Base-by-base conservation (phyloP, 2,888 invertebrate genomes). In the Epistrophe eligans region DNA sequence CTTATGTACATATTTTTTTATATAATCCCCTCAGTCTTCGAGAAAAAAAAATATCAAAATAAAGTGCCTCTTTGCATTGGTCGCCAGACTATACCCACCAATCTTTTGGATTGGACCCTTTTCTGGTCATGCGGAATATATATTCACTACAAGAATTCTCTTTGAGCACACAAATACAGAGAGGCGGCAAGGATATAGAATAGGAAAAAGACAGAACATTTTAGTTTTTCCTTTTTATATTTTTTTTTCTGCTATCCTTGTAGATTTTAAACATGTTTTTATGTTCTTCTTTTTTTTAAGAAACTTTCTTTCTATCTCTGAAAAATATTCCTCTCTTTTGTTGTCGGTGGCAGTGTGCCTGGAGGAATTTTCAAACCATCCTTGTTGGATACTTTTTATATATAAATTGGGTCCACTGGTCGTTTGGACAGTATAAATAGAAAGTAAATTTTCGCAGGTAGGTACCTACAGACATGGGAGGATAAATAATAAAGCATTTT, bases 81-180 rank as follows among this genome's bases (percentile, higher is more conserved):
- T 83, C 67, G 87, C 66, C 62, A 71, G 76, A 79, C 83, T 83
- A 32, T 32, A 82, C 71, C 87, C 74, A 76, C 58, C 64, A 82
- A 62, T 74, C 82, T 71, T 87, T 72, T 10, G 79, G 83, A 79
- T 79, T 87, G 79, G 87, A 76, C 79, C 77, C 79, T 76, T 84
- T 82, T 79, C 83, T 87, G 87, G 83, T 87, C 87, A 87, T 87
- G 87, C 87, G 87, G 76, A 87, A 87, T 79, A 74, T 87, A 70
- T 70, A 52, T 70, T 38, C 62, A 64, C 67, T 71, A 58, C n/a
- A 52, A 74, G 71, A 71, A 80, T 62, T 74, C 82, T 85, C 77
- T 74, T 70, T 72, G 58, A 43, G 43, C 77, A 70, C 52, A 79
- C 74, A 70, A 77, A 82, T 74, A 79, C 64, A 67, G 38, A 76